A percentile compares a stretch with the other conserved stretches of the same genome.
Conservation (phyloP, 23 tunicate species). For the Botrylloides violaceus region DNA sequence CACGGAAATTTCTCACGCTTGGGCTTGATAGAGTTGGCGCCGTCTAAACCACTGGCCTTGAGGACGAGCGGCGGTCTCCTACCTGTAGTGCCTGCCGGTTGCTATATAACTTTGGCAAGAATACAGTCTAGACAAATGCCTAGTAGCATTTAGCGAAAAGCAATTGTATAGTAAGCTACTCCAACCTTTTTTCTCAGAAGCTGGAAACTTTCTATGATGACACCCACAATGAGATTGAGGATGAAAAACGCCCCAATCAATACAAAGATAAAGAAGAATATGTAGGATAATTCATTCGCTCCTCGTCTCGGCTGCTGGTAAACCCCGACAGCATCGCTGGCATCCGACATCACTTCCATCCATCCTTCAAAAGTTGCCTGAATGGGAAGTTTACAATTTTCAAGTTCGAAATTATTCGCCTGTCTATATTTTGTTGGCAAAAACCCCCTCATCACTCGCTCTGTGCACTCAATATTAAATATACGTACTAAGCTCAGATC, state of each 20-base stretch:
- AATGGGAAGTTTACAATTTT: neutral
- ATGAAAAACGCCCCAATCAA: conserved; percentile 91
- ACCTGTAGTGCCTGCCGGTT: too few species aligned
- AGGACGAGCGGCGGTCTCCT: too few species aligned
- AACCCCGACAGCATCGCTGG: conserved; percentile 56
- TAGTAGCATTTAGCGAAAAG: too few species aligned
- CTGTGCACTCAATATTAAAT: neutral
- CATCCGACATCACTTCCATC: conserved; percentile 89
- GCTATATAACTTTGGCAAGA: too few species aligned
- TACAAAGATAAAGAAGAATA: conserved; percentile 70
- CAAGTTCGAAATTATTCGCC: too few species aligned
- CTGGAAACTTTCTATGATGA: conserved; percentile 93
- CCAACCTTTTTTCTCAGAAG: conserved; percentile 55
- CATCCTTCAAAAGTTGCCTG: conserved; percentile 99
- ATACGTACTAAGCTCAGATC: neutral
- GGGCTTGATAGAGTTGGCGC: too few species aligned
- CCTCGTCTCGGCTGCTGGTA: conserved; percentile 66
- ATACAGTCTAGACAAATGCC: too few species aligned
- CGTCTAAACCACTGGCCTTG: too few species aligned
- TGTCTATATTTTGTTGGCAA: too few species aligned
- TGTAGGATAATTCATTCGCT: conserved; percentile 39
- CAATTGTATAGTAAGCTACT: too few species aligned
- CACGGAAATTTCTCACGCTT: too few species aligned
- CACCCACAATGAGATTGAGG: conserved; percentile 91
- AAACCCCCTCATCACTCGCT: neutral